Evolutionary conservation across 2,797 vertebrate genomes (phyloP).

Genomic region (Anisognathus igniventris): DNA sequence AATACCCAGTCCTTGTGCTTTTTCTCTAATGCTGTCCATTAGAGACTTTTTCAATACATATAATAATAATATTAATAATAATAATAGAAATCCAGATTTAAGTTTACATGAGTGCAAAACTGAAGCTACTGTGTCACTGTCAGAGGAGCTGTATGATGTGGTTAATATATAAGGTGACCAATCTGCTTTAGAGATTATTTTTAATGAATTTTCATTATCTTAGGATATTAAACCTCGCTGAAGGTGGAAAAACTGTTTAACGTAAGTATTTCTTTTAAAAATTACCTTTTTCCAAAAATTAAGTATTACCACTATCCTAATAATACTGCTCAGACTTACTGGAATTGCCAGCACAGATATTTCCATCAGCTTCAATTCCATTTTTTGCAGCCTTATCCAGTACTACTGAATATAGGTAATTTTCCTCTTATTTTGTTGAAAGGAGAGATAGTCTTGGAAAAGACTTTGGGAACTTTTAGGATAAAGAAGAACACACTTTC

Average conservation of each 20-base stretch:
- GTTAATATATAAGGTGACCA: background rate
- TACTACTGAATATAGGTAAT: background rate
- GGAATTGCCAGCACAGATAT: background rate
- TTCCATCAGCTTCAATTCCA: background rate
- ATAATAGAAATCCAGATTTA: background rate
- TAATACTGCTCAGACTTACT: background rate
- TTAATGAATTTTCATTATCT: background rate
- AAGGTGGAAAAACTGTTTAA: background rate
- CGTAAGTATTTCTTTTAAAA: background rate
- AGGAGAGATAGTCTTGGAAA: background rate
- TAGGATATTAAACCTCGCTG: background rate
- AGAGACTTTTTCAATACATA: background rate
- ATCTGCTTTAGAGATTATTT: background rate
- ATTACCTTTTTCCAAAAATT: background rate
- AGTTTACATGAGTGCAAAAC: background rate
- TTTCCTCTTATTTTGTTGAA: background rate
- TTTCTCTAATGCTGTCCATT: background rate
- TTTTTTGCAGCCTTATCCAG: background rate
- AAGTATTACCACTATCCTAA: background rate
- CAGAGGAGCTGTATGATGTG: background rate
- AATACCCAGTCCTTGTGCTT: background rate
- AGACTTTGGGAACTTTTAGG: background rate
- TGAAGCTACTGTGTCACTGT: background rate
- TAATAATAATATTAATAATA: background rate
- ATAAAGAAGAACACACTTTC: background rate